phyloP scores from a whole-genome alignment of 1,140 invertebrate species.

The Elymnias hypermnestra region DNA sequence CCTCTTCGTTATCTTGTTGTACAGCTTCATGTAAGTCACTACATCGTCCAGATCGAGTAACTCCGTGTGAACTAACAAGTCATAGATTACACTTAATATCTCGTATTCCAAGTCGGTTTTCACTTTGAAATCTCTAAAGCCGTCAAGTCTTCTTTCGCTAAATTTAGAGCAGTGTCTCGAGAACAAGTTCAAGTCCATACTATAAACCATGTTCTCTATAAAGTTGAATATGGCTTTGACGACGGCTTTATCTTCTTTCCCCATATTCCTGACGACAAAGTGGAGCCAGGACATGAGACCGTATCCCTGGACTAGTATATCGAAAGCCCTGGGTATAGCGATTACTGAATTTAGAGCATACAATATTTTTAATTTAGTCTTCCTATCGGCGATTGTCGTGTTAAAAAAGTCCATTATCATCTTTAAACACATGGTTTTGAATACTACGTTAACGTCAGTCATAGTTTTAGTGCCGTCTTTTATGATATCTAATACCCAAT shows the following conservation, averaged over 20 bases:
- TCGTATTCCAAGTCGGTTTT: constrained; percentile 56
- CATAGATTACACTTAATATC: constrained; percentile 40
- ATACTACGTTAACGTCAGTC: constrained; percentile 71
- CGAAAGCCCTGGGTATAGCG: constrained; percentile 77
- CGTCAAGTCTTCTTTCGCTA: constrained; percentile 18
- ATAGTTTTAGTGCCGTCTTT: constrained; percentile 78
- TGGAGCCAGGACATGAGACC: constrained; percentile 80
- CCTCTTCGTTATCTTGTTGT: constrained; percentile 43
- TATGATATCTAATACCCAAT: constrained; percentile 83
- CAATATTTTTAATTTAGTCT: constrained; percentile 79
- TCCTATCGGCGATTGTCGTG: constrained; percentile 64
- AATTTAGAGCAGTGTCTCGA: constrained; percentile 31
- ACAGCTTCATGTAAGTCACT: constrained; percentile 38
- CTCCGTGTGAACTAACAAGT: constrained; percentile 34
- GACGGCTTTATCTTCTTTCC: constrained; percentile 38
- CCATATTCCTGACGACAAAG: constrained; percentile 37
- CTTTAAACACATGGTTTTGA: constrained; percentile 75
- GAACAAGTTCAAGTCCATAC: constrained; percentile 38
- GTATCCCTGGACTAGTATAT: constrained; percentile 79
- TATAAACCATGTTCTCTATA: constrained; percentile 44
- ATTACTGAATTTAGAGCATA: constrained; percentile 77
- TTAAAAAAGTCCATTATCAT: constrained; percentile 76
- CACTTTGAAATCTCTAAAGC: constrained; percentile 40
- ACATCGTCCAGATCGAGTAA: constrained; percentile 38
- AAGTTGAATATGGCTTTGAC: constrained; percentile 32